phyloP scores from a whole-genome alignment of 2,888 invertebrate species.

The Enoplolaimus lenunculus region DNA sequence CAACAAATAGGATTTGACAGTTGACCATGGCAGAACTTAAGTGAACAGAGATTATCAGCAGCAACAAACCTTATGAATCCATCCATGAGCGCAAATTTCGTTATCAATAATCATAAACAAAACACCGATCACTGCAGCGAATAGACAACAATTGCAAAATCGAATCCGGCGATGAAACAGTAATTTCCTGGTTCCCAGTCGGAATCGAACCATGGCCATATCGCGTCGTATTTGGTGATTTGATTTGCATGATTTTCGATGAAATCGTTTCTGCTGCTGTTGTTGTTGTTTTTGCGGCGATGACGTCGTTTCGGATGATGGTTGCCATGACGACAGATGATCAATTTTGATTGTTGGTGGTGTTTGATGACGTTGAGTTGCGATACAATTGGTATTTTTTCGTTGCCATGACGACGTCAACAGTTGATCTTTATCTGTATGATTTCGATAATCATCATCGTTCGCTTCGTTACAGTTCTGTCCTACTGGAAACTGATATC shows the following conservation, averaged over 20 bases:
- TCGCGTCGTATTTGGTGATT: constrained; percentile 4
- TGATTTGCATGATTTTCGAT: constrained; percentile 2
- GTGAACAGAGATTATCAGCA: too few relatives aligned
- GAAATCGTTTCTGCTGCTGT: too few relatives aligned
- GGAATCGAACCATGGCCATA: constrained; percentile 11
- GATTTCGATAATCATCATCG: neutral
- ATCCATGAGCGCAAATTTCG: constrained; percentile 6
- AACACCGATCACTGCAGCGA: constrained; percentile 12
- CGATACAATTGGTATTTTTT: too few relatives aligned
- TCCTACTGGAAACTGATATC: neutral
- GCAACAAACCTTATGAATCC: constrained; percentile 8
- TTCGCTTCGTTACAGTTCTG: neutral
- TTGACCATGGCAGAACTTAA: too few relatives aligned
- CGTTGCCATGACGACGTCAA: too few relatives aligned
- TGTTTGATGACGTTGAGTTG: too few relatives aligned
- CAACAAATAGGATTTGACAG: too few relatives aligned
- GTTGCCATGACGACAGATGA: too few relatives aligned
- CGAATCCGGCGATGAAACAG: neutral
- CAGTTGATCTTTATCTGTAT: neutral
- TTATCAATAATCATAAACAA: constrained; percentile 13
- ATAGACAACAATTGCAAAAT: neutral
- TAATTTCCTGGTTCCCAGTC: constrained; percentile 7
- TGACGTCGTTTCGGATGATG: too few relatives aligned
- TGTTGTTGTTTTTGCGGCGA: too few relatives aligned
- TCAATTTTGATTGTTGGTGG: too few relatives aligned